These are phyloP conservation scores for Podarcis siculus DNA, from an alignment of 2,797 vertebrate species.

Conservation along the genomic window DNA sequence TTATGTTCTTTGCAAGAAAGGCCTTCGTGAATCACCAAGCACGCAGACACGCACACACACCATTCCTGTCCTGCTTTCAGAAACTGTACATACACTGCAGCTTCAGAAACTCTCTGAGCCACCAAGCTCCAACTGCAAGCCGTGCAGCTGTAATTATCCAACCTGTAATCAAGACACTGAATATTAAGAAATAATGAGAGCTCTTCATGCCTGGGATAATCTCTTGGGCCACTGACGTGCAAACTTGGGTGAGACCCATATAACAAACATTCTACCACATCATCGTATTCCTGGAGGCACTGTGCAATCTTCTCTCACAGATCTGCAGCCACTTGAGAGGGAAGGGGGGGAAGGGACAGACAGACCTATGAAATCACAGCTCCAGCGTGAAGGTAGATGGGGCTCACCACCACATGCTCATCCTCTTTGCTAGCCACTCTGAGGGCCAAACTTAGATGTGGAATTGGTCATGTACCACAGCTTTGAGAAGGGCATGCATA, in stretches of 20 bases:
- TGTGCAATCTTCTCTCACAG: constrained; percentile 25
- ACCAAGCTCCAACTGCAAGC: constrained; percentile 40
- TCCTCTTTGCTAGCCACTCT: background rate
- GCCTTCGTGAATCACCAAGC: background rate
- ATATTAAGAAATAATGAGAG: constrained; percentile 74
- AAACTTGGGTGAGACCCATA: constrained; percentile 47
- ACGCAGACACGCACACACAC: background rate
- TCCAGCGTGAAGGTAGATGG: background rate
- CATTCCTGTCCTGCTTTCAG: constrained; percentile 35
- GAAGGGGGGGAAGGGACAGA: background rate
- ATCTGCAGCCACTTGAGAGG: background rate
- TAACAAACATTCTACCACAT: constrained; percentile 43
- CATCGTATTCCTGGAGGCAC: constrained; percentile 26
- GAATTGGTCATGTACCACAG: background rate
- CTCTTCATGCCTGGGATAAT: constrained; percentile 56
- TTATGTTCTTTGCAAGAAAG: constrained; percentile 36
- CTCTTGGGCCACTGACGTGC: constrained; percentile 62
- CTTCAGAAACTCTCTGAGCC: constrained; percentile 6
- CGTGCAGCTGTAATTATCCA: constrained; percentile 77
- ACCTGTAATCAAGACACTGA: constrained; percentile 77
- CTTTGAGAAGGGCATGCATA: background rate
- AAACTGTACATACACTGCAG: background rate
- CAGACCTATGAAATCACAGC: background rate
- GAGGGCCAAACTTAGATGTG: background rate
- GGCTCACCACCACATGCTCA: background rate